Evolutionary conservation across 2,797 vertebrate genomes (phyloP).

Genomic region (Labeo calbasu): DNA sequence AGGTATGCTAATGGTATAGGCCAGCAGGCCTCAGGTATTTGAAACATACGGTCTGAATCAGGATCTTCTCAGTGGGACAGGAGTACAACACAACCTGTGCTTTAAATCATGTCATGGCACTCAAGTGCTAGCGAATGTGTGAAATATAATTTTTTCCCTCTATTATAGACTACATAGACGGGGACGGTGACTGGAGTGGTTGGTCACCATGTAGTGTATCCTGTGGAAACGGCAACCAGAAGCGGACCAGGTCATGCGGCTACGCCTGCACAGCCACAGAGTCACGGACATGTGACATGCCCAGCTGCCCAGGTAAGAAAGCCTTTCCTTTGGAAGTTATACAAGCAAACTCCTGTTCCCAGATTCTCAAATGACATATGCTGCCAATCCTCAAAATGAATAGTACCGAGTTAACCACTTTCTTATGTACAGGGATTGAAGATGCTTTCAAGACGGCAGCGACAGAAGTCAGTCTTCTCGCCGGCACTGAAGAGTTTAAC

Average conservation of each 20-base stretch:
- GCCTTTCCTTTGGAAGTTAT: not conserved
- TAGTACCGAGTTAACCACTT: constrained; percentile 23
- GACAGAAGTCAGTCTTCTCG: constrained; percentile 93
- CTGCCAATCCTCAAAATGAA: not conserved
- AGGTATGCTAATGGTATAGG: constrained; percentile 73
- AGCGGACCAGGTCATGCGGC: constrained; percentile 79
- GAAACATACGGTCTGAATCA: constrained; percentile 81
- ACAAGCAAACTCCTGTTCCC: not conserved
- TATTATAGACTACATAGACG: constrained; percentile 56
- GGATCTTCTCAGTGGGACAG: constrained; percentile 51
- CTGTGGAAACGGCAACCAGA: constrained; percentile 80
- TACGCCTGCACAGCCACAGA: constrained; percentile 79
- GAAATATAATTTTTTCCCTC: not conserved
- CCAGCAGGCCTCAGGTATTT: constrained; percentile 71
- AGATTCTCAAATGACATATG: not conserved
- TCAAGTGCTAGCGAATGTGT: constrained; percentile 6
- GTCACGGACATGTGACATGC: constrained; percentile 75
- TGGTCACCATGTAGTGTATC: constrained; percentile 83
- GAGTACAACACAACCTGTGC: constrained; percentile 5
- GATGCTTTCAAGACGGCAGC: constrained; percentile 96
- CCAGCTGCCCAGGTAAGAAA: constrained; percentile 78
- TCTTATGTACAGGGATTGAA: constrained; percentile 85
- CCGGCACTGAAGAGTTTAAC: constrained; percentile 94
- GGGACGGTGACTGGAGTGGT: constrained; percentile 80
- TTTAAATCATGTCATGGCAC: not conserved